Evolutionary conservation across 2,888 invertebrate species (phyloP).

Genomic region (Dioctria linearis): DNA sequence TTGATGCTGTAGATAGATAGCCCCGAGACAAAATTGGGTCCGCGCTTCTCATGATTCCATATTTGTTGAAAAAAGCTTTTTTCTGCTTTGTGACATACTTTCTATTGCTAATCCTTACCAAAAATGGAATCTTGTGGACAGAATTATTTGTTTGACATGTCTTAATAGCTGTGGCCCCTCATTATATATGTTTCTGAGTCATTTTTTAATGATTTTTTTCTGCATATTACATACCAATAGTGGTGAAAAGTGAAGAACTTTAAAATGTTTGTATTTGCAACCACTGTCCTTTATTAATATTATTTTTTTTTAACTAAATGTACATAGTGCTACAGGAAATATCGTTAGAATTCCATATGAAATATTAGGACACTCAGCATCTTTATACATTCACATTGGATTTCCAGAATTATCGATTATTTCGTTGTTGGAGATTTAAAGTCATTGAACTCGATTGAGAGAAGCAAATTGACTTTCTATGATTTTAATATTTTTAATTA

Average conservation of each 20-base stretch:
- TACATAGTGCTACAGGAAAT: not conserved
- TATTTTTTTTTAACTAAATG: not conserved
- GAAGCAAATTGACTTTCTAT: too few species aligned
- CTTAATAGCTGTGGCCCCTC: slow-evolving; percentile 18
- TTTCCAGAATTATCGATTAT: too few species aligned
- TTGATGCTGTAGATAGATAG: not conserved
- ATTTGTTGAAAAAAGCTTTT: slow-evolving; percentile 34
- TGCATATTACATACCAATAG: too few species aligned
- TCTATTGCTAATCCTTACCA: slow-evolving; percentile 59
- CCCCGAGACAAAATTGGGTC: slow-evolving; percentile 24
- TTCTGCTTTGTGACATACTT: slow-evolving; percentile 59
- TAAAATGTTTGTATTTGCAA: not conserved
- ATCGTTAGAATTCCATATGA: not conserved
- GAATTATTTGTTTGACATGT: slow-evolving; percentile 50
- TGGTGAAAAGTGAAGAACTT: not conserved
- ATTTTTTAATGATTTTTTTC: slow-evolving; percentile 26
- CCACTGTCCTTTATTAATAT: not conserved
- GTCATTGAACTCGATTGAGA: too few species aligned
- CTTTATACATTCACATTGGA: too few species aligned
- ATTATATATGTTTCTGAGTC: not conserved
- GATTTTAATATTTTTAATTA: too few species aligned
- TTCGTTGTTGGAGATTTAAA: too few species aligned
- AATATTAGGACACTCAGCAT: too few species aligned
- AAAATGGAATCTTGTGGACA: slow-evolving; percentile 59
- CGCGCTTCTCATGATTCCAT: slow-evolving; percentile 17